Conservation (phyloP, 2,797 vertebrate genomes). For the Lepilemur ruficaudatus region DNA sequence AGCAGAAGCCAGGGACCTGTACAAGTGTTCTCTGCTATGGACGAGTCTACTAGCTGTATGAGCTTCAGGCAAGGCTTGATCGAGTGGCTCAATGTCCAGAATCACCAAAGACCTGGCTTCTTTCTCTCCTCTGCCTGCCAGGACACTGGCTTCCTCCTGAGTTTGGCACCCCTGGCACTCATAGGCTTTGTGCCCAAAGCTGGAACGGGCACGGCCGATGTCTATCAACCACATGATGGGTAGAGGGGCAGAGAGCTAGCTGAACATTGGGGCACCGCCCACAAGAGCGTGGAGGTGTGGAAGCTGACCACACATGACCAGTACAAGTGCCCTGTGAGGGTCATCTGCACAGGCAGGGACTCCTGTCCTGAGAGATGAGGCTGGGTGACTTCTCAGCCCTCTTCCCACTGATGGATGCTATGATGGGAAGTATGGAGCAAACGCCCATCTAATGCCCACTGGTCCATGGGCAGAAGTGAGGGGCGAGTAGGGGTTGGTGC, state of each 20-base stretch:
- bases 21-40: neutral
- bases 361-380: neutral
- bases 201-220: too few species aligned
- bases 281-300: neutral
- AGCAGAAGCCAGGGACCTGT: neutral
- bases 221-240: neutral
- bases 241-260: neutral
- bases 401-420: neutral
- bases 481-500: neutral
- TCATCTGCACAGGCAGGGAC: neutral
- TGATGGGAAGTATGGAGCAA: too few species aligned
- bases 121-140: neutral
- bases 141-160: neutral
- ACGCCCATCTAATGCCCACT: neutral
- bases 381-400: neutral
- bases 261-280: neutral
- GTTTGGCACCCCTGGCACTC: too few species aligned
- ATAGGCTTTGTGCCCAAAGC: neutral
- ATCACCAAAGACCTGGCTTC: neutral
- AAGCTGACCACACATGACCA: neutral
- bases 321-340: neutral
- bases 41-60: accelerated
- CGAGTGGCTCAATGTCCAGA: neutral
- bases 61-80: neutral
- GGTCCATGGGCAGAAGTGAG: neutral